Evolutionary conservation across 2,113 vertebrate genomes (phyloP).

Genomic region (Dromaius novaehollandiae): DNA sequence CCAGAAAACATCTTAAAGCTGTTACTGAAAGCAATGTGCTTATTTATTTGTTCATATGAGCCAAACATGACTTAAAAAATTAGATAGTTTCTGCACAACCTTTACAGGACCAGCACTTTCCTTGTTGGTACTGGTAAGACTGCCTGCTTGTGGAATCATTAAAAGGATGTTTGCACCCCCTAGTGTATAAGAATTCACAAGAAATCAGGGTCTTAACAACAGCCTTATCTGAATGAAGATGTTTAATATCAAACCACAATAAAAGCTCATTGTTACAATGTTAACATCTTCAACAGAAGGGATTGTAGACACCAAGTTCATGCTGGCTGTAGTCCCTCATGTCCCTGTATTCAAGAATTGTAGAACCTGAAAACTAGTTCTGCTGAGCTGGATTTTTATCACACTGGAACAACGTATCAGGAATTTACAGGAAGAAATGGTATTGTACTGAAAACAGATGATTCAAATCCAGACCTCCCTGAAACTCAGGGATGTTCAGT

Average conservation of each 20-base stretch:
- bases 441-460: not conserved
- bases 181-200: constrained; percentile 52
- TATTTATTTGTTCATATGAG: constrained; percentile 5
- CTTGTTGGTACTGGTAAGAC: not conserved
- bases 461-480: not conserved
- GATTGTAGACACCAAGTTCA: not conserved
- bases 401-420: not conserved
- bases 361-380: not conserved
- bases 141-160: not conserved
- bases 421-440: not conserved
- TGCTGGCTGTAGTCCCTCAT: not conserved
- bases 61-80: not conserved
- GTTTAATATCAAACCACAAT: constrained; percentile 7
- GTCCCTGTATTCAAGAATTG: not conserved
- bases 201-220: not conserved
- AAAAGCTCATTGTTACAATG: not conserved
- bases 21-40: not conserved
- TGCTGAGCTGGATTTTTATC: not conserved
- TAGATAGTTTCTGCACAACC: not conserved
- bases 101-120: not conserved
- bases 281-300: not conserved
- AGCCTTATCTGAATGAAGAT: not conserved
- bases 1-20: constrained; percentile 31
- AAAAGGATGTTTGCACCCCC: constrained; percentile 67
- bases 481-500: not conserved